Base-by-base conservation (phyloP, 2,888 invertebrate species). In the Acronicta alni region DNA sequence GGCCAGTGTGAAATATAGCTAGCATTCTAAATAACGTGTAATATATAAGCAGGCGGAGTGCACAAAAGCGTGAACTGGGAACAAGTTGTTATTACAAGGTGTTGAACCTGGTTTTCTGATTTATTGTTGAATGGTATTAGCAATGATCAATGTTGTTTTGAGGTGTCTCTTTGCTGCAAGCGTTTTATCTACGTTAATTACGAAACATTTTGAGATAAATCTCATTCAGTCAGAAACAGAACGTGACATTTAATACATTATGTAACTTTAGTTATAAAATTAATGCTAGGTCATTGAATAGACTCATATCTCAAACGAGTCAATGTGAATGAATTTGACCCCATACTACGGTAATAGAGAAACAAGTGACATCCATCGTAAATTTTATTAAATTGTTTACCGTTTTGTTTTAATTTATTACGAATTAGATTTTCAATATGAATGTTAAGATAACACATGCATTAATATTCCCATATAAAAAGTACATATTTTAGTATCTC, bases 31-130 rank as follows among this genome's bases (percentile, higher is more conserved):
- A 85, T 86, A 88, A 85, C 80, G 72, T 75, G 81, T 80, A 84
- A 85, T 85, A 88, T 87, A 86, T 88, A 85, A 86, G 85, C 84
- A 81, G 82, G 80, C 69, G 79, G 80, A 75, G 79, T 73, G 79
- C 75, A 81, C 75, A 75, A 77, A 75, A 75, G 75, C 77, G 51
- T 73, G 73, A 77, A 73, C 77, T 77, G 60, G 75, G 80, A 86
- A 89, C 88, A 88, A 89, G 85, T 87, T 89, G 89, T 90, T 89
- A 87, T 86, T 89, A 90, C 87, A 88, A 89, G 88, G 89, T 89
- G 90, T 89, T 89, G 88, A 89, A 89, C 86, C 88, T 87, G 89
- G 84, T 89, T 90, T 87, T 83, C 85, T 90, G 89, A 91, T 90
- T 91, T 91, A 90, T 89, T 85, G 79, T 84, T 81, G 83, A 82